Conservation (phyloP, 2,888 invertebrate species). For the Leptinotarsa rubiginosa region DNA sequence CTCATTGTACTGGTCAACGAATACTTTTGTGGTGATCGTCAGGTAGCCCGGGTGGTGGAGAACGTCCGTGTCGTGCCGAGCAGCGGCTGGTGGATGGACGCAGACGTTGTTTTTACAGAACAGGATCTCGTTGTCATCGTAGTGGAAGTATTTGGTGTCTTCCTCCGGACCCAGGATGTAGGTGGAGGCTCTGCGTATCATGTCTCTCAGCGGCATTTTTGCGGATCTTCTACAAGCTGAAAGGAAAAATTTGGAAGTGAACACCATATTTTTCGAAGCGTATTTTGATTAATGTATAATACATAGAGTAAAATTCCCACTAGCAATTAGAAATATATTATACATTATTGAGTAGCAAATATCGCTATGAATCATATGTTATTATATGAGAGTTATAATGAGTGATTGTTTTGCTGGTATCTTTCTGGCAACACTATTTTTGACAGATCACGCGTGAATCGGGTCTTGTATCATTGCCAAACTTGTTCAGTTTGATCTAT, state of each 20-base stretch:
- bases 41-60: conserved; percentile 94
- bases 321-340: too few relatives aligned
- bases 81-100: conserved; percentile 91
- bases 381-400: too few relatives aligned
- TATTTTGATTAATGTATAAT: too few relatives aligned
- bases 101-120: conserved; percentile 98
- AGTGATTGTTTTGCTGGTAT: too few relatives aligned
- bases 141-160: conserved; percentile 72
- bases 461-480: too few relatives aligned
- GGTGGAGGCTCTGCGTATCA: conserved; percentile 82
- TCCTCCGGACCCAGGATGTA: conserved; percentile 79
- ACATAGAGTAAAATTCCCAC: too few relatives aligned
- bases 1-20: conserved; percentile 81
- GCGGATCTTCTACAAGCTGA: conserved; percentile 6
- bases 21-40: conserved; percentile 85
- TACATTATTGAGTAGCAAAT: too few relatives aligned
- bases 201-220: conserved; percentile 81
- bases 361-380: too few relatives aligned
- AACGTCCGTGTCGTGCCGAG: conserved; percentile 84
- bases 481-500: too few relatives aligned
- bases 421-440: too few relatives aligned
- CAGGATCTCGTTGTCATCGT: conserved; percentile 86
- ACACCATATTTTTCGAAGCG: too few relatives aligned
- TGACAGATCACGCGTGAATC: too few relatives aligned
- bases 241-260: background rate